Percentiles rank a stretch among this genome's conserved stretches.
phyloP scores from a whole-genome alignment of 1,140 invertebrate genomes.

The Temnothorax longispinosus region DNA sequence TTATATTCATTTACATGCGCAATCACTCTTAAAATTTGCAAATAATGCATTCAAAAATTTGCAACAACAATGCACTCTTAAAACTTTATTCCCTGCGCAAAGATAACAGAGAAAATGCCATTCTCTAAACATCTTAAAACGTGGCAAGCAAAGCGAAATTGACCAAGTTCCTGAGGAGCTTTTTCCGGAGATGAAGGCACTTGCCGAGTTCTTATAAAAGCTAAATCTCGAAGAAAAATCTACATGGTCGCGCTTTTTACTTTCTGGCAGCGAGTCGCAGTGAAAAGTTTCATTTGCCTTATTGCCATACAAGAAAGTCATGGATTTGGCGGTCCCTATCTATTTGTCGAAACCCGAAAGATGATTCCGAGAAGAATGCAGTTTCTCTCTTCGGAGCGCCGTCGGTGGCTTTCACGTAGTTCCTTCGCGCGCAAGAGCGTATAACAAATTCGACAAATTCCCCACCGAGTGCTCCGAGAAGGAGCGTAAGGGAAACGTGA shows the following conservation, averaged over 20 bases:
- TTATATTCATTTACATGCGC: background rate
- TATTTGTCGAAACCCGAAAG: conserved; percentile 19
- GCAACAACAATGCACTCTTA: background rate
- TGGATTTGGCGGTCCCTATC: conserved; percentile 2
- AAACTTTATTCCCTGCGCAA: background rate
- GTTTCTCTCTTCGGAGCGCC: background rate
- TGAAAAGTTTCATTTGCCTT: conserved; percentile 1
- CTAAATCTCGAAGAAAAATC: conserved; percentile 34
- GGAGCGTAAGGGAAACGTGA: conserved; percentile 1
- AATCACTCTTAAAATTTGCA: background rate
- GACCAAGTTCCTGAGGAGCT: conserved; percentile 17
- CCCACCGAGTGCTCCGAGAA: background rate
- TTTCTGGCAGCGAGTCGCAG: background rate
- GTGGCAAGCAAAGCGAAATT: background rate
- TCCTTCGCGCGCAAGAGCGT: background rate
- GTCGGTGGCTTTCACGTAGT: background rate
- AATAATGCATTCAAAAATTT: background rate
- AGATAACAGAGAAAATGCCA: background rate
- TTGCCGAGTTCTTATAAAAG: conserved; percentile 1
- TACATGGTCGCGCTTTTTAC: background rate
- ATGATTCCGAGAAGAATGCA: background rate
- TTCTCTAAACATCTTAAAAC: conserved; percentile 17
- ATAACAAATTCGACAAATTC: conserved; percentile 42
- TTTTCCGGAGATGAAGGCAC: conserved; percentile 13
- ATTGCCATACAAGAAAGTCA: conserved; percentile 1